Evolutionary conservation across 1,140 invertebrate genomes (phyloP), one percentile per base, ranked within the genome.

Genomic region (Trichoplusia ni): DNA sequence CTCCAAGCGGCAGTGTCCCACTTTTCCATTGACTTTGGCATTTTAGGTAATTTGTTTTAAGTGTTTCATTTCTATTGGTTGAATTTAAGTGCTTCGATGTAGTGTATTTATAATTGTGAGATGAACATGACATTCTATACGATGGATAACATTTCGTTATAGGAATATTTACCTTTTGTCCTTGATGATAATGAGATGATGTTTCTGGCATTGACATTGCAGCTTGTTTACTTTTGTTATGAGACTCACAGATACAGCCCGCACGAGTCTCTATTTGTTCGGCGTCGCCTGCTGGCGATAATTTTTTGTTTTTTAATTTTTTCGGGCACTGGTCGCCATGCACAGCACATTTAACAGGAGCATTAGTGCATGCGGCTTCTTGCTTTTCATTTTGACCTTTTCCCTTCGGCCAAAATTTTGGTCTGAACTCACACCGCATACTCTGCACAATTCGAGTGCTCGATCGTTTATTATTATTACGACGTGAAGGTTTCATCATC

Each of bases 131-230:
- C n/a, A n/a, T n/a, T n/a, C n/a, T n/a, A n/a, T n/a, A n/a, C n/a
- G n/a, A n/a, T n/a, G n/a, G 35, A 29, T 4, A n/a, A 49, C 9
- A 29, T 29, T 6, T 56, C 14, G 13, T 13, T 56, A n/a, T n/a
- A n/a, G 23, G 14, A 40, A 56, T 56, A 56, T 56, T 56, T 56
- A 56, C 53, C 53, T 56, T 35, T 25, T 51, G 46, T 2, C 3
- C 18, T 9, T 21, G 21, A 14, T 2, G 33, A 38, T 11, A 11
- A 6, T 38, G 18, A 14, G 6, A 14, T 49, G 27, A 16, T 1
- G 2, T 11, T 11, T 1, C 8, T 4, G 8, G 7, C 3, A 29
- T 14, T 7, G 3, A 4, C n/a, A 8, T 6, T n/a, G 7, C 1
- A 18, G 6, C 2, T 54, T 14, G 49, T 16, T n/a, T 46, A 18